Evolutionary conservation across 2,113 vertebrate species (phyloP).

Genomic region (Serinus canaria): DNA sequence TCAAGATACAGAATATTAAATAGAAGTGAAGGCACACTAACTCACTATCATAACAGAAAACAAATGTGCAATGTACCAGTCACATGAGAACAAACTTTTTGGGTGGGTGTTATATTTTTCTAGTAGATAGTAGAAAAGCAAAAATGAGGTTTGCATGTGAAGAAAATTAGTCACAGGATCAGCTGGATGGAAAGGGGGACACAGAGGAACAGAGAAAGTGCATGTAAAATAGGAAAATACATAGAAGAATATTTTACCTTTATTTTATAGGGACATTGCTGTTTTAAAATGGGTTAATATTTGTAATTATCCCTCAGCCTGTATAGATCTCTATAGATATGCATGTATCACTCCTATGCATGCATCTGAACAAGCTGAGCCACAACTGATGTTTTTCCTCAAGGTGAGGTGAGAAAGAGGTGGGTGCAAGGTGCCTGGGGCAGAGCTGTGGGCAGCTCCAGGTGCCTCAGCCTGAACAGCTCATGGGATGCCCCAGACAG

Average conservation of each 20-base stretch:
- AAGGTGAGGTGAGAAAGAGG: background rate
- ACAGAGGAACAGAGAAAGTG: background rate
- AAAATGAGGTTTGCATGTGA: background rate
- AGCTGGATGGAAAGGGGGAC: background rate
- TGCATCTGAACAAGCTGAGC: background rate
- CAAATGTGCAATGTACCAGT: background rate
- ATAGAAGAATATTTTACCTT: background rate
- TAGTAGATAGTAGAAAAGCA: background rate
- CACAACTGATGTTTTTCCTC: fast-evolving
- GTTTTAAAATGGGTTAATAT: background rate
- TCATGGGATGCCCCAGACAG: too few relatives aligned
- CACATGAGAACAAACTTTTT: background rate
- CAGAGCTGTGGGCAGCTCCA: background rate
- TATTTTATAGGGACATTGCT: background rate
- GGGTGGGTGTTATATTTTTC: background rate
- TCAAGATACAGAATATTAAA: background rate
- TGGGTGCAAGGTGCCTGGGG: background rate
- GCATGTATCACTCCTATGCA: fast-evolving
- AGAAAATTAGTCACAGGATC: background rate
- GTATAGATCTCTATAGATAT: background rate
- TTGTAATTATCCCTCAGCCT: background rate
- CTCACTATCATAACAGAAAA: background rate
- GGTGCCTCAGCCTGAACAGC: background rate
- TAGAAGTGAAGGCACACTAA: background rate
- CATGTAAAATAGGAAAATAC: background rate